A percentile compares a stretch with the other conserved stretches of the same genome.
Conservation (phyloP, 2,888 invertebrate species). For the Alcis repandata region DNA sequence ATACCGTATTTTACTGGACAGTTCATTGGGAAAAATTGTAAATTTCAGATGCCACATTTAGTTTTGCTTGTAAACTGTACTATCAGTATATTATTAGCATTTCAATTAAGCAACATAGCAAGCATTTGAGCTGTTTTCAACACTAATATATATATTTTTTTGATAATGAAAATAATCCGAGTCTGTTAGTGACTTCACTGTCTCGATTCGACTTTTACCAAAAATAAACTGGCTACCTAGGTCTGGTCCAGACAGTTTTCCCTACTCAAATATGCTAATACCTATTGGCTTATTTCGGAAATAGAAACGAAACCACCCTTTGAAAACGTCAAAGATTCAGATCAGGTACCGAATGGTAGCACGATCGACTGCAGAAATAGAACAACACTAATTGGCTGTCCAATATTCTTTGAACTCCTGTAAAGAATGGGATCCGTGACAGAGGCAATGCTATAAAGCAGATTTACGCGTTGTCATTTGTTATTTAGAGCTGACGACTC, state of each 20-base stretch:
- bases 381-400: conserved; percentile 29
- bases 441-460: conserved; percentile 4
- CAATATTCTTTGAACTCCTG: conserved; percentile 26
- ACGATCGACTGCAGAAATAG: conserved; percentile 16
- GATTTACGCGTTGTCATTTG: conserved; percentile 14
- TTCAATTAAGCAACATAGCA: too few relatives aligned
- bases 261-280: conserved; percentile 6
- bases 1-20: background rate
- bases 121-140: too few relatives aligned
- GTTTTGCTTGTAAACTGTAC: too few relatives aligned
- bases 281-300: conserved; percentile 21
- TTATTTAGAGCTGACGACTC: background rate
- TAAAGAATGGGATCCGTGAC: conserved; percentile 15
- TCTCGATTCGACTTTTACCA: background rate
- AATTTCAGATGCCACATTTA: too few relatives aligned
- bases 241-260: conserved; percentile 3
- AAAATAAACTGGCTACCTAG: conserved; percentile 21
- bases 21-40: too few relatives aligned
- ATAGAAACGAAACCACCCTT: conserved; percentile 3
- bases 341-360: conserved; percentile 18
- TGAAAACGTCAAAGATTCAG: background rate
- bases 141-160: too few relatives aligned
- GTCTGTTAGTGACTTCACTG: conserved; percentile 3
- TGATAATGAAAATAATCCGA: background rate
- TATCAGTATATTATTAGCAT: too few relatives aligned